phyloP scores from a whole-genome alignment of 2,888 invertebrate species.

The Amphipyra tragopoginis region DNA sequence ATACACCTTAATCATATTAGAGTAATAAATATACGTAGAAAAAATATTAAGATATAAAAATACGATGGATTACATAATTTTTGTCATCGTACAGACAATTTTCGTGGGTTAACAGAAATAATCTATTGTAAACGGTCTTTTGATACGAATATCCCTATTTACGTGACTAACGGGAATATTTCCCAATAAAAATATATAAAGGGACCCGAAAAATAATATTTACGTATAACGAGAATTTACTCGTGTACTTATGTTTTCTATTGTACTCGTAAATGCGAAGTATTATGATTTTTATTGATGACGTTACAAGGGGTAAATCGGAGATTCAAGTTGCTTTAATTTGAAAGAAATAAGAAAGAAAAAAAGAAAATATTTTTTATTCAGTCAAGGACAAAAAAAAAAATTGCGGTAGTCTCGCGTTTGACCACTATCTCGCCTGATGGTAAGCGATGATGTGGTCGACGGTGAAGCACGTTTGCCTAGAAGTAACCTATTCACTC shows the following conservation, averaged over 20 bases:
- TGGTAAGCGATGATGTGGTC: too few species aligned
- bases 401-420: too few species aligned
- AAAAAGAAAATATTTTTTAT: too few species aligned
- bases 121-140: constrained; percentile 6
- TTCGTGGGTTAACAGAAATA: constrained; percentile 3
- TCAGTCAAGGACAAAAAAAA: too few species aligned
- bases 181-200: background rate
- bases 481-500: too few species aligned
- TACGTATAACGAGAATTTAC: background rate
- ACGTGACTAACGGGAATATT: background rate
- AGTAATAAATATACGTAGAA: too few species aligned
- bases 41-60: background rate
- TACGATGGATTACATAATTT: background rate
- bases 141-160: constrained; percentile 1
- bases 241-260: background rate
- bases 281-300: background rate
- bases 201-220: background rate
- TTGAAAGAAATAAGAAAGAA: too few species aligned
- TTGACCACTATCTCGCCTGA: too few species aligned
- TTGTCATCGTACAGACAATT: background rate
- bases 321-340: background rate
- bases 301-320: too few species aligned
- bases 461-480: too few species aligned
- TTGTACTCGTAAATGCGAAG: background rate
- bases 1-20: too few species aligned